Evolutionary conservation across 2,113 vertebrate species (phyloP), one percentile per base, ranked within the genome.

Genomic region (Hiodon alosoides): DNA sequence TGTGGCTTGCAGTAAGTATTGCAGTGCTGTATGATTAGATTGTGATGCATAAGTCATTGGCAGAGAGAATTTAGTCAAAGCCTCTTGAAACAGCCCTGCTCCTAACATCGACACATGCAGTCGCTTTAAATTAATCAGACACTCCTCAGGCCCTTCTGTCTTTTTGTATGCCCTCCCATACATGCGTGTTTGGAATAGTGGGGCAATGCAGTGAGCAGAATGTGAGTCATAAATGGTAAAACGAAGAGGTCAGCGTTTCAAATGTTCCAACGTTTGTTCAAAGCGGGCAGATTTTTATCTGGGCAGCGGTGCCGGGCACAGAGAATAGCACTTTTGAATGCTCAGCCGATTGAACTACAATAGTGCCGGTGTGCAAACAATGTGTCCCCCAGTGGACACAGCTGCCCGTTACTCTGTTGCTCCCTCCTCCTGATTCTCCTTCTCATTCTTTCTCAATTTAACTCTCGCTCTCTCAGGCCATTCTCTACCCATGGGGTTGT

Each of bases 241-340:
- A 87, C 85, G 73, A 72, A 83, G 83, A 82, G 87, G 85, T 94
- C 91, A 92, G 90, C 88, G 47, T 86, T 91, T 94, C 87, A 87
- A 89, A 85, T 87, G 84, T 87, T 87, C 68, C 84, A 86, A 80
- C 80, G 79, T 88, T 88, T 89, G 88, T 83, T 90, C 89, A 83
- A 87, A 88, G 87, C 88, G 85, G 81, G 88, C 90, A 93, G 92
- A 93, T 93, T 94, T 93, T 92, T 93, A 93, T 93, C 90, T 88
- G 75, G 77, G 84, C 79, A 79, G 79, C 79, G 76, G 80, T 81
- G 65, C 70, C 83, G 82, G 86, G 77, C 83, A 81, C 82, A 88
- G 84, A 89, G 87, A 86, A 91, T 91, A 89, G 88, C 87, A 75
- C 87, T 87, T 88, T 86, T 91, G 89, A 89, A 85, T 88, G 88